phyloP scores from a whole-genome alignment of 2,113 vertebrate genomes.

The Hemichromis elongatus region DNA sequence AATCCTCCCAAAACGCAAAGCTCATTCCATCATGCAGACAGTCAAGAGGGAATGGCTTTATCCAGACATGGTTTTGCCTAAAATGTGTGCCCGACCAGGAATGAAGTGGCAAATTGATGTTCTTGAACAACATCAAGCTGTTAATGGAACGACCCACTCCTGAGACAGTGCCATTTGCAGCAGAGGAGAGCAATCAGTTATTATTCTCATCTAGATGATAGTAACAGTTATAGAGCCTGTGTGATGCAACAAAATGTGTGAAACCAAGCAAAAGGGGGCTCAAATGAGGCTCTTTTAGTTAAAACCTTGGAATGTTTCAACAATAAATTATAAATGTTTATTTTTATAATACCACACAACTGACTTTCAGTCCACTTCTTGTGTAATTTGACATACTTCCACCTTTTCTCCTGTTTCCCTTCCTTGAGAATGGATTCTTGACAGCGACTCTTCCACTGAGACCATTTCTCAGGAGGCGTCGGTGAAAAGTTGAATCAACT shows the following conservation, averaged over 20 bases:
- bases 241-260: not conserved
- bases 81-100: constrained; percentile 2
- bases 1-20: not conserved
- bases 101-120: constrained; percentile 13
- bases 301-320: not conserved
- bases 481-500: not conserved
- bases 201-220: not conserved
- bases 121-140: constrained; percentile 15
- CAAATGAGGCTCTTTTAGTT: not conserved
- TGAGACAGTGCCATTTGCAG: not conserved
- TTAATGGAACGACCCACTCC: constrained; percentile 10
- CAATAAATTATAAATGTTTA: not conserved
- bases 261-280: fast-evolving
- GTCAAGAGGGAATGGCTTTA: not conserved
- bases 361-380: not conserved
- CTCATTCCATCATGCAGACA: not conserved
- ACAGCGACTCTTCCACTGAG: not conserved
- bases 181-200: not conserved
- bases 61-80: not conserved
- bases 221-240: not conserved
- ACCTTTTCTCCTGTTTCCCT: not conserved
- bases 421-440: not conserved
- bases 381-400: not conserved
- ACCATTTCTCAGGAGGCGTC: not conserved
- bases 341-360: not conserved